Evolutionary conservation across 1,140 invertebrate genomes (phyloP).

Genomic region (Arctopsyche grandis): DNA sequence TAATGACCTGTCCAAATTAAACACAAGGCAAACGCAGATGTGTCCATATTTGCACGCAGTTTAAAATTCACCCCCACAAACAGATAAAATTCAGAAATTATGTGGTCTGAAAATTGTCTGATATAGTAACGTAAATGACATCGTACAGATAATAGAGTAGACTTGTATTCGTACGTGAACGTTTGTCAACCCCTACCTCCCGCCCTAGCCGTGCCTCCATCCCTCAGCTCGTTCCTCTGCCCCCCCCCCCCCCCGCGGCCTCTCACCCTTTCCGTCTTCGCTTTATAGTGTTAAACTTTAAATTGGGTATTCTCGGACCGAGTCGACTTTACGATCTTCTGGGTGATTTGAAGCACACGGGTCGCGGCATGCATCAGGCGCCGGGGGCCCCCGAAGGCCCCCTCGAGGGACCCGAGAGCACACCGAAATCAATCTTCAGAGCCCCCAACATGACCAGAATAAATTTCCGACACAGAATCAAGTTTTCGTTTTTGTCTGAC

Average conservation of each 20-base stretch:
- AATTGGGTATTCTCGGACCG: slow-evolving; percentile 38
- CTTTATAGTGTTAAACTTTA: slow-evolving; percentile 34
- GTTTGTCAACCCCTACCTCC: not conserved
- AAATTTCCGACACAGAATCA: slow-evolving; percentile 25
- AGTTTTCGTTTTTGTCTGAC: slow-evolving; percentile 26
- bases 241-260: no score
- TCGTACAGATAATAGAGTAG: not conserved
- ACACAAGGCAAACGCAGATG: no score
- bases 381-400: not conserved
- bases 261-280: not conserved
- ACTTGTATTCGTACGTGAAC: not conserved
- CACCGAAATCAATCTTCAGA: slow-evolving; percentile 38
- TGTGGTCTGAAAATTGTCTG: no score
- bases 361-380: slow-evolving; percentile 24
- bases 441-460: slow-evolving; percentile 39
- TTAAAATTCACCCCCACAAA: no score
- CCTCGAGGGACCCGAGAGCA: slow-evolving; percentile 19
- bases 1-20: no score
- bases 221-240: no score
- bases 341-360: slow-evolving; percentile 35
- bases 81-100: no score
- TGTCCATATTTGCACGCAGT: no score
- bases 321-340: slow-evolving; percentile 35
- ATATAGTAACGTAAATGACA: no score
- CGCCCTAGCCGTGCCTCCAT: not conserved